These are phyloP conservation scores for Drosophila macrospina DNA, from an alignment of 2,888 invertebrate species.

Conservation along the genomic window DNA sequence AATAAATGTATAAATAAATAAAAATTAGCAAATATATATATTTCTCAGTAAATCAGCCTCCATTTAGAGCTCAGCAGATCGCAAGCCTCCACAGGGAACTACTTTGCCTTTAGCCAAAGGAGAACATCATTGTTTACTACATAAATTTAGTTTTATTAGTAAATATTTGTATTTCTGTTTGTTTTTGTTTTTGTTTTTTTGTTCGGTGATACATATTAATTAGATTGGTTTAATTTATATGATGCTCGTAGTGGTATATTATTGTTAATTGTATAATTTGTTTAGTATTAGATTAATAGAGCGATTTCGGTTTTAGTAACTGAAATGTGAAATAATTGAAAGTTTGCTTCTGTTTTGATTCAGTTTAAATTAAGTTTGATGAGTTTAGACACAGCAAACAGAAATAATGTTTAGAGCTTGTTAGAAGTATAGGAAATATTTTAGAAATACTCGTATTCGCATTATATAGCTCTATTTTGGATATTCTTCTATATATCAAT, in stretches of 20 bases:
- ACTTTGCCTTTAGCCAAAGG: neutral
- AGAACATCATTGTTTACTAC: slow-evolving; percentile 72
- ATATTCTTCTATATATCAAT: slow-evolving; percentile 44
- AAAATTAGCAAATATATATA: no score
- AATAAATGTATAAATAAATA: neutral
- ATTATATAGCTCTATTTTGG: slow-evolving; percentile 41
- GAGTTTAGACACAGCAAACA: slow-evolving; percentile 32
- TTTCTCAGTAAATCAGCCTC: no score
- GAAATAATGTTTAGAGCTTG: slow-evolving; percentile 24
- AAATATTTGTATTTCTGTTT: slow-evolving; percentile 64
- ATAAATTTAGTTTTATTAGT: slow-evolving; percentile 84
- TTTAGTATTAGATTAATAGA: slow-evolving; percentile 50
- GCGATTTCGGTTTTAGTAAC: slow-evolving; percentile 40
- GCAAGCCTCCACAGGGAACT: no score
- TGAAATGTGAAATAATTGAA: slow-evolving; percentile 41
- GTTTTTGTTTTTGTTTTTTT: neutral
- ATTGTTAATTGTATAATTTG: slow-evolving; percentile 57
- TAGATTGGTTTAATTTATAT: slow-evolving; percentile 68
- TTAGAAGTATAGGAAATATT: slow-evolving; percentile 43
- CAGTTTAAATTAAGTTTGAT: slow-evolving; percentile 2
- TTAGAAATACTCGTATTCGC: slow-evolving; percentile 45
- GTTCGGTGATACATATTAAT: slow-evolving; percentile 55
- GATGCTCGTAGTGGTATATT: slow-evolving; percentile 50
- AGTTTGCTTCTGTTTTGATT: slow-evolving; percentile 11
- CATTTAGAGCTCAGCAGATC: no score